These are phyloP conservation scores for Isotomurus palustris DNA, from an alignment of 2,888 invertebrate genomes.

Conservation along the genomic window DNA sequence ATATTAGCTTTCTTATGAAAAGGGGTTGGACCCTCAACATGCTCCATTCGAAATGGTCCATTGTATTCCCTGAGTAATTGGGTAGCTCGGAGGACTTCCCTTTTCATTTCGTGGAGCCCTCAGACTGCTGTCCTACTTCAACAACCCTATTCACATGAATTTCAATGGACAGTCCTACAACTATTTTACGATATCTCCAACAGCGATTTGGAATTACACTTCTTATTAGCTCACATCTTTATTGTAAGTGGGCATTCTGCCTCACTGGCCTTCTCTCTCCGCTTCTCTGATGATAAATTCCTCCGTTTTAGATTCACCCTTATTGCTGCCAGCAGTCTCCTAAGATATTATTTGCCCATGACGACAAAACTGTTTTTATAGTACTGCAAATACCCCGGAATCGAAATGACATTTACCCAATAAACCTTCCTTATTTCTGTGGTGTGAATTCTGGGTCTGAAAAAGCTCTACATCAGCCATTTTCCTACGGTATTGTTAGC, in stretches of 20 bases:
- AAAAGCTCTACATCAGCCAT: too few relatives aligned
- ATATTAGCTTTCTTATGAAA: constrained; percentile 47
- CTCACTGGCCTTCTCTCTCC: not conserved
- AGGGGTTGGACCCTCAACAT: constrained; percentile 45
- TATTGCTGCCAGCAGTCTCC: too few relatives aligned
- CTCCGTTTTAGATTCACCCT: too few relatives aligned
- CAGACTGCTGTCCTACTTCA: constrained; percentile 35
- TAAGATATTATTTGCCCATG: too few relatives aligned
- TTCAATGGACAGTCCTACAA: constrained; percentile 27
- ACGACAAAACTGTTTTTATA: too few relatives aligned
- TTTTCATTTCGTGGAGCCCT: constrained; percentile 39
- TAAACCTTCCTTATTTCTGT: too few relatives aligned
- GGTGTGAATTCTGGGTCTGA: too few relatives aligned
- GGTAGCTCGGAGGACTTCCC: constrained; percentile 46
- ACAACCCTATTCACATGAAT: constrained; percentile 33
- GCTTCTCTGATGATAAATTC: not conserved
- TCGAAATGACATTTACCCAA: too few relatives aligned
- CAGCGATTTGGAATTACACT: not conserved
- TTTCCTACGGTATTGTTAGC: too few relatives aligned
- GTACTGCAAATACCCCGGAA: too few relatives aligned
- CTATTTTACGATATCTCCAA: constrained; percentile 5
- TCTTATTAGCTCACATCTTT: constrained; percentile 3
- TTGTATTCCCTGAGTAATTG: constrained; percentile 46
- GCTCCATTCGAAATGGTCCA: constrained; percentile 37
- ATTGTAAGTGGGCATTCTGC: constrained; percentile 3